Conservation (phyloP, 2,888 invertebrate genomes). For the Chloromyia formosa region DNA sequence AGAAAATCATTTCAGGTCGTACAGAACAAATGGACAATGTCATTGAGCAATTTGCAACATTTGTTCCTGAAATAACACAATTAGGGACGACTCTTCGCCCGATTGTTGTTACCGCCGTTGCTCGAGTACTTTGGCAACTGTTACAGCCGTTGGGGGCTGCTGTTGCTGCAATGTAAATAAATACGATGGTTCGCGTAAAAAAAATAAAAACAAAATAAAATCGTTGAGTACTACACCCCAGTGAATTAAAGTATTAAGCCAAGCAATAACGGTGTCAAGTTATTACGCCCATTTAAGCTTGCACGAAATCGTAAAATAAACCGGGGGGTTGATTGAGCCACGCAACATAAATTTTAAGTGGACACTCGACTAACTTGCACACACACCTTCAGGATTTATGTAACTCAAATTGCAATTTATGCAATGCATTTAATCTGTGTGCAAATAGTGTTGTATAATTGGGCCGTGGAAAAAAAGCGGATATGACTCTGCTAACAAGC, state of each 20-base stretch:
- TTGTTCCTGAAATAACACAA: conserved; percentile 23
- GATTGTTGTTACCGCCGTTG: no score
- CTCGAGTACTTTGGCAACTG: no score
- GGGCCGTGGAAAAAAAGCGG: conserved; percentile 12
- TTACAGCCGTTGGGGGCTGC: neutral
- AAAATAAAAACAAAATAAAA: conserved; percentile 13
- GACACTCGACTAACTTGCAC: conserved; percentile 12
- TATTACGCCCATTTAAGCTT: conserved; percentile 36
- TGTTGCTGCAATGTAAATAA: conserved; percentile 27
- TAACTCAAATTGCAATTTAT: conserved; percentile 27
- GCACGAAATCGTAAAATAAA: conserved; percentile 27
- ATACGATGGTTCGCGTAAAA: neutral
- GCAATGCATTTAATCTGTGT: conserved; percentile 24
- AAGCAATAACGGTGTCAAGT: conserved; percentile 31
- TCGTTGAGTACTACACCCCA: neutral
- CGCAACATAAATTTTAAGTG: conserved; percentile 39
- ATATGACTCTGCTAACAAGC: conserved; percentile 14
- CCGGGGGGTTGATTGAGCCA: neutral
- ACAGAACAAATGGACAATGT: neutral
- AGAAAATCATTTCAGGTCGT: conserved; percentile 5
- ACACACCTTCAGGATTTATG: conserved; percentile 28
- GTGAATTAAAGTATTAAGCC: conserved; percentile 36
- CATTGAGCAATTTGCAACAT: conserved; percentile 27
- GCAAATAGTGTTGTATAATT: conserved; percentile 19
- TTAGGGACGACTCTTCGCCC: conserved; percentile 14